A percentile compares a stretch with the other conserved stretches of the same genome.
Evolutionary conservation across 2,888 invertebrate genomes (phyloP).

Genomic region (Ichneumoninae sp.): DNA sequence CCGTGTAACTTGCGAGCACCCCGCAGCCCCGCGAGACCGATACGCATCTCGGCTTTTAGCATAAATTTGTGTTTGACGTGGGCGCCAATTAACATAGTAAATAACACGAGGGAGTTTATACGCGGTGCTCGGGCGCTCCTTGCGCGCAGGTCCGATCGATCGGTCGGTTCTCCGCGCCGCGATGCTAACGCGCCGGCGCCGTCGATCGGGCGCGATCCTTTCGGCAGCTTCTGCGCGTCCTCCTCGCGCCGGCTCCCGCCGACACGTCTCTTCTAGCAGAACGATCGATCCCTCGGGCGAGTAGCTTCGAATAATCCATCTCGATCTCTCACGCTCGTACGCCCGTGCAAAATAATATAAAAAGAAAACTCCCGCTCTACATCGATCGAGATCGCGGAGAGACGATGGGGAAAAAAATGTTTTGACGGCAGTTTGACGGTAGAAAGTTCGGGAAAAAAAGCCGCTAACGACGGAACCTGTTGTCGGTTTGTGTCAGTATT

Average conservation of each 20-base stretch:
- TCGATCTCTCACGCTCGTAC: neutral
- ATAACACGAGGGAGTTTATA: slow-evolving; percentile 73
- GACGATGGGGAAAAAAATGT: slow-evolving; percentile 5
- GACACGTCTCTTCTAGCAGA: neutral
- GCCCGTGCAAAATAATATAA: neutral
- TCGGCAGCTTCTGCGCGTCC: slow-evolving; percentile 17
- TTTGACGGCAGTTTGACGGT: neutral
- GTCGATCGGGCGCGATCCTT: slow-evolving; percentile 25
- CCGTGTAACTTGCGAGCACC: slow-evolving; percentile 31
- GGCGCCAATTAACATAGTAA: slow-evolving; percentile 81
- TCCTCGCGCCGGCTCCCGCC: slow-evolving; percentile 27
- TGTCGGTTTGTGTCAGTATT: too few relatives aligned
- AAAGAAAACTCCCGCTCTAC: neutral
- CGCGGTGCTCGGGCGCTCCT: slow-evolving; percentile 31
- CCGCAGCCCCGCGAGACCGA: slow-evolving; percentile 66
- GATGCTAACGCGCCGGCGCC: slow-evolving; percentile 26
- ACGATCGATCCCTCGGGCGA: slow-evolving; percentile 28
- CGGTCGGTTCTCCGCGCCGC: slow-evolving; percentile 21
- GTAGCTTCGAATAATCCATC: slow-evolving; percentile 20
- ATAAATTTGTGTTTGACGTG: slow-evolving; percentile 82
- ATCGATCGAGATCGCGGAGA: neutral
- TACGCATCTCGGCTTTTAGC: slow-evolving; percentile 80
- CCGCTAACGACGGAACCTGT: too few relatives aligned
- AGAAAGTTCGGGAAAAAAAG: neutral
- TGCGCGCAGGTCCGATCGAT: slow-evolving; percentile 51